Conservation (phyloP, 2,888 invertebrate species). For the Mythimna loreyi region DNA sequence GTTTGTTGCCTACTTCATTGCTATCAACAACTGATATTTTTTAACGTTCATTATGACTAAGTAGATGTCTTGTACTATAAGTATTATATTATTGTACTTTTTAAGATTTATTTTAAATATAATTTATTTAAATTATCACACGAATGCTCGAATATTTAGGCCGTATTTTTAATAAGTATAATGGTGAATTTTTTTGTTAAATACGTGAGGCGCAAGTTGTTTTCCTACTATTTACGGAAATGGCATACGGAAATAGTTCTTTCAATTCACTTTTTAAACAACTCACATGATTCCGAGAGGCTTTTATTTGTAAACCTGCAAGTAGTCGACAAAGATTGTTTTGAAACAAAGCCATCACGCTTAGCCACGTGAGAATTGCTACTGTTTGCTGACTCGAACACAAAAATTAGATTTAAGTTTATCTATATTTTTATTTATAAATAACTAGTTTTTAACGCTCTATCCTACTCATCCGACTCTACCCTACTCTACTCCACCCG, state of each 20-base stretch:
- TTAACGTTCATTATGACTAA: background rate
- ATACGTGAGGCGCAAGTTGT: conserved; percentile 7
- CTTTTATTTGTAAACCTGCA: conserved; percentile 82
- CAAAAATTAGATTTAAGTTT: conserved; percentile 8
- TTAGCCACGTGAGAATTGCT: conserved; percentile 73
- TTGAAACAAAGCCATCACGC: conserved; percentile 73
- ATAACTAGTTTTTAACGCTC: no score
- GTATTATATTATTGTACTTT: no score
- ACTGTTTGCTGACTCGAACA: background rate
- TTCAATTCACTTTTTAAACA: conserved; percentile 70
- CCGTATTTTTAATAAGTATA: background rate
- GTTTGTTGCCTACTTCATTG: conserved; percentile 1
- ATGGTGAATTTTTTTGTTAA: conserved; percentile 3
- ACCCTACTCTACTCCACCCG: no score
- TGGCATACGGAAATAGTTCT: conserved; percentile 69
- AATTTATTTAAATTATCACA: background rate
- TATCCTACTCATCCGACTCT: no score
- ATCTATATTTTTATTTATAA: background rate
- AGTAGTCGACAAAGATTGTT: conserved; percentile 81
- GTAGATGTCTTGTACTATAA: background rate
- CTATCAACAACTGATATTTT: background rate
- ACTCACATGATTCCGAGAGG: conserved; percentile 60
- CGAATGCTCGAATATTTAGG: background rate
- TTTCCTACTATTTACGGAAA: conserved; percentile 61
- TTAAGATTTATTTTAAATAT: background rate